Conservation (phyloP, 2,888 invertebrate species). For the Falcaria lacertinaria region DNA sequence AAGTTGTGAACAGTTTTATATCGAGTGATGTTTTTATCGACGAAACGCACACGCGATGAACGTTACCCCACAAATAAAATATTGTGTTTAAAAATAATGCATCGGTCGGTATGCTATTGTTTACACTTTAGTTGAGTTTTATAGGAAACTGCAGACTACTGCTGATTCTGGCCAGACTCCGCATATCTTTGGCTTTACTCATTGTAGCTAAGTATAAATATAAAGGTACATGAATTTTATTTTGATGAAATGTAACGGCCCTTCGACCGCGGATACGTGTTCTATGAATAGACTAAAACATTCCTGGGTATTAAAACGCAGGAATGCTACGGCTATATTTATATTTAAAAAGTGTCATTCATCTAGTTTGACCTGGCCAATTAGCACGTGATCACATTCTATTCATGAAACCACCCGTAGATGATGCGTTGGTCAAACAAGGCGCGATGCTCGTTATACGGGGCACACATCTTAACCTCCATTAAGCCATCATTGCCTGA, state of each 20-base stretch:
- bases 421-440: constrained; percentile 49
- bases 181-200: constrained; percentile 10
- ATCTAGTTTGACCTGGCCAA: not conserved
- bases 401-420: constrained; percentile 52
- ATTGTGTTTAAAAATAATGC: constrained; percentile 13
- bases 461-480: constrained; percentile 74
- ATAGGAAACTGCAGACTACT: constrained; percentile 24
- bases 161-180: constrained; percentile 42
- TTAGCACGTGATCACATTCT: constrained; percentile 24
- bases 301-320: not conserved
- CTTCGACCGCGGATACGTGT: constrained; percentile 3
- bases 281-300: not conserved
- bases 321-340: no score
- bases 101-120: constrained; percentile 23
- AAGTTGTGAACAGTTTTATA: not conserved
- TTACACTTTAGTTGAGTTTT: constrained; percentile 29
- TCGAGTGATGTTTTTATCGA: not conserved
- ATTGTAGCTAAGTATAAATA: no score
- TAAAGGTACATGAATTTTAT: constrained; percentile 49
- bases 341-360: not conserved
- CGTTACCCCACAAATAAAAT: constrained; percentile 22
- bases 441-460: constrained; percentile 57
- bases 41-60: not conserved
- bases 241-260: constrained; percentile 43
- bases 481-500: constrained; percentile 64